Percentiles rank a stretch among this genome's conserved stretches.
phyloP scores from a whole-genome alignment of 2,888 invertebrate species.

The Arge pagana region DNA sequence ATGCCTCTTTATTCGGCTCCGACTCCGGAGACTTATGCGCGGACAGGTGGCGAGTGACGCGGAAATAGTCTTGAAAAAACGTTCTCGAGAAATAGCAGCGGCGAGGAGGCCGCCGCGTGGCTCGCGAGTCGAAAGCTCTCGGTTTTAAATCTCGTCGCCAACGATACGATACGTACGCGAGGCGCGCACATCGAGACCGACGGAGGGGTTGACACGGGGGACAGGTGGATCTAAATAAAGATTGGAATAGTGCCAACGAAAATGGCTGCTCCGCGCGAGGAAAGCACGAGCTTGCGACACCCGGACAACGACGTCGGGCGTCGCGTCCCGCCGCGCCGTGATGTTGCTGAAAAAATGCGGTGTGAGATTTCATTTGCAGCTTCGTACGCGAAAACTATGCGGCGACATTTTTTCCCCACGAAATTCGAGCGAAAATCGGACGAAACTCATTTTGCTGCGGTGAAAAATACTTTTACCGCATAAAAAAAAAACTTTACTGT shows the following conservation, averaged over 20 bases:
- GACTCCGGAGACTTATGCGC: slow-evolving; percentile 1
- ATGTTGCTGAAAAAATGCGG: no score
- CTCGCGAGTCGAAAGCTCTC: slow-evolving; percentile 12
- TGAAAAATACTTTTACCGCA: no score
- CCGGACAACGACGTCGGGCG: slow-evolving; percentile 31
- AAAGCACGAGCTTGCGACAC: no score
- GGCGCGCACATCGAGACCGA: background rate
- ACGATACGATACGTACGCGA: slow-evolving; percentile 12
- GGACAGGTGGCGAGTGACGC: slow-evolving; percentile 17
- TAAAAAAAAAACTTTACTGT: no score
- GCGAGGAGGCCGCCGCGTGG: slow-evolving; percentile 9
- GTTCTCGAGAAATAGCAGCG: slow-evolving; percentile 21
- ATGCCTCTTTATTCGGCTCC: no score
- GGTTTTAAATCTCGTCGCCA: slow-evolving; percentile 39
- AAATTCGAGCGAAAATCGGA: no score
- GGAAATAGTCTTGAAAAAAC: slow-evolving; percentile 22
- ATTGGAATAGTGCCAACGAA: slow-evolving; percentile 56
- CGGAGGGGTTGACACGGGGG: slow-evolving; percentile 50
- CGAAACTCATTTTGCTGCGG: no score
- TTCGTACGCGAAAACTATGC: no score
- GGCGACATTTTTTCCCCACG: no score
- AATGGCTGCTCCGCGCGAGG: no score
- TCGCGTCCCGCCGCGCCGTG: slow-evolving; percentile 15
- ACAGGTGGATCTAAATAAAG: slow-evolving; percentile 60
- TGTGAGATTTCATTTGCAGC: no score